Conservation (phyloP, 2,888 invertebrate species). For the Pedicia rivosa region DNA sequence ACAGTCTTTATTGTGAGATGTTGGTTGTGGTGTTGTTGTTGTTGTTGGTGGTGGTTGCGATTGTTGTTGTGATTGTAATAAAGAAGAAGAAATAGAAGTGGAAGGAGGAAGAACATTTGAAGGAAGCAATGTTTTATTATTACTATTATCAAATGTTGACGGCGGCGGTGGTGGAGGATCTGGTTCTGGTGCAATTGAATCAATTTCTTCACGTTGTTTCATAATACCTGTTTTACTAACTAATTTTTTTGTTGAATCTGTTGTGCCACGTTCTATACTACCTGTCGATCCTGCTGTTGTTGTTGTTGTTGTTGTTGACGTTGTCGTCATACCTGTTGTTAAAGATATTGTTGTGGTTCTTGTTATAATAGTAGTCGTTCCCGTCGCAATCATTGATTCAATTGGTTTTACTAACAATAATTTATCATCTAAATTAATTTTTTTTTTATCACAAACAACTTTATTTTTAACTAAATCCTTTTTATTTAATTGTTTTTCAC, state of each 20-base stretch:
- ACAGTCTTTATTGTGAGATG: constrained; percentile 62
- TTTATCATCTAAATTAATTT: no score
- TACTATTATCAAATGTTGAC: no score
- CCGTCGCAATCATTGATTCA: no score
- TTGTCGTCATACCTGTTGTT: no score
- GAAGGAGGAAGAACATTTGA: no score
- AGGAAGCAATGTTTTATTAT: no score
- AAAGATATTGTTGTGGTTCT: not conserved
- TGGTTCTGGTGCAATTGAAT: constrained; percentile 1
- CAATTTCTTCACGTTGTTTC: not conserved
- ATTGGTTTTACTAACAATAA: no score
- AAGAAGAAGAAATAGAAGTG: not conserved
- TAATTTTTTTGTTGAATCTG: no score
- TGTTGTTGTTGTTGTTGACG: constrained; percentile 14
- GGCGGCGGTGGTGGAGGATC: constrained; percentile 1
- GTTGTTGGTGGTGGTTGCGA: constrained; percentile 35
- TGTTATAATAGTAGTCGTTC: not conserved
- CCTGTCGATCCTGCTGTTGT: constrained; percentile 14
- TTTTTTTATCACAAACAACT: no score
- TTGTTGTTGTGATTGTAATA: constrained; percentile 1
- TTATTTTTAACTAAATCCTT: no score
- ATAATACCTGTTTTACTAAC: constrained; percentile 2
- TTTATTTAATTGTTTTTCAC: no score
- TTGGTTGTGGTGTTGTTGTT: constrained; percentile 25
- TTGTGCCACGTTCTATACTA: no score